These are phyloP conservation scores for Carlito syrichta DNA, from an alignment of 2,113 vertebrate species.

Conservation along the genomic window DNA sequence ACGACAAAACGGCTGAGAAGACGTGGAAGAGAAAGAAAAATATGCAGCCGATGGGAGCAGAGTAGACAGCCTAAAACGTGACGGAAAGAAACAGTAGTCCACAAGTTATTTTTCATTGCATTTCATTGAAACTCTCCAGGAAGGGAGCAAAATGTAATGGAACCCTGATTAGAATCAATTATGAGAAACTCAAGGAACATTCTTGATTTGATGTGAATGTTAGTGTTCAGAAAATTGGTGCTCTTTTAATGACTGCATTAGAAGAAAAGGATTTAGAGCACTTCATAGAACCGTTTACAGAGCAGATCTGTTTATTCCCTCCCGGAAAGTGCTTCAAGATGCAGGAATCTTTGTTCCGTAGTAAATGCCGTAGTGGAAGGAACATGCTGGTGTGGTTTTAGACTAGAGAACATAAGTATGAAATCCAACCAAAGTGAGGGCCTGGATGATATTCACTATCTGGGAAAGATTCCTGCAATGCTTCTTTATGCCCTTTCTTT, in stretches of 20 bases:
- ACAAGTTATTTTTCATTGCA: neutral
- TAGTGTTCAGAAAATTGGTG: neutral
- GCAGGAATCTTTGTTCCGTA: neutral
- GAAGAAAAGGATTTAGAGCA: neutral
- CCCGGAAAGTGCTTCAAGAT: neutral
- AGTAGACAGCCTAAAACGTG: neutral
- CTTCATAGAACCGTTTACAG: neutral
- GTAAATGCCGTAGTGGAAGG: slow-evolving; percentile 17
- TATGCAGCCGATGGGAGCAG: neutral
- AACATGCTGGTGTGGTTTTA: neutral
- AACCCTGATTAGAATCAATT: neutral
- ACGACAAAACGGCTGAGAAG: neutral
- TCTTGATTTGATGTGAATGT: neutral
- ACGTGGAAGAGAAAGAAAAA: neutral
- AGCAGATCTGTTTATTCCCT: neutral
- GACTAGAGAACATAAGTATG: neutral
- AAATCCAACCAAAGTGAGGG: neutral
- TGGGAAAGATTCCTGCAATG: neutral
- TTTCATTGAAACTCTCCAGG: neutral
- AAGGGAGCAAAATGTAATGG: neutral
- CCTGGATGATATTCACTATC: neutral
- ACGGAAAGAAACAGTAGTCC: neutral
- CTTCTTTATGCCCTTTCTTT: neutral
- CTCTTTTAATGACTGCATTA: neutral
- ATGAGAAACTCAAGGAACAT: neutral